phyloP scores from a whole-genome alignment of 1,140 invertebrate species.

The Drosophila gunungcola region DNA sequence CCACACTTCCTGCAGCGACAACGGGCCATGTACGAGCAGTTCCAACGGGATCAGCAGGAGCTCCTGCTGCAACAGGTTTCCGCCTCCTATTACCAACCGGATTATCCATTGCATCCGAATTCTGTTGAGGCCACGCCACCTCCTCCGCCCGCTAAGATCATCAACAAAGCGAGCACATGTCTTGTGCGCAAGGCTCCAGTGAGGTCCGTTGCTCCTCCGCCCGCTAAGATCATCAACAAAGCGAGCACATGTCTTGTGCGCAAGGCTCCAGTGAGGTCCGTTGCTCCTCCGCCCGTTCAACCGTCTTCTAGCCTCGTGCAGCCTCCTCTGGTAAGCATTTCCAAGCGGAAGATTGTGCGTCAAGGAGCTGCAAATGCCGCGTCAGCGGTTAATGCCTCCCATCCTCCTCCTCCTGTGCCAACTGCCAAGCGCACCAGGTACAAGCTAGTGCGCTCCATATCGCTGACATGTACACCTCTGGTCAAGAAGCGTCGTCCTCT shows the following conservation, averaged over 20 bases:
- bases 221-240: slow-evolving; percentile 73
- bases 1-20: slow-evolving; percentile 66
- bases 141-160: slow-evolving; percentile 65
- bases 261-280: slow-evolving; percentile 31
- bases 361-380: slow-evolving; percentile 27
- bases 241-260: slow-evolving; percentile 71
- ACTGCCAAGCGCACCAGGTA: slow-evolving; percentile 60
- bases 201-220: not conserved
- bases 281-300: not conserved
- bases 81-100: slow-evolving; percentile 2
- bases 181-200: slow-evolving; percentile 60
- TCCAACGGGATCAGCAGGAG: slow-evolving; percentile 20
- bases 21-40: slow-evolving; percentile 36
- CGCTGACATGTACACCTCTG: slow-evolving; percentile 51
- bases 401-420: not conserved
- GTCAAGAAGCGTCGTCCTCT: slow-evolving; percentile 50
- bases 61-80: slow-evolving; percentile 32
- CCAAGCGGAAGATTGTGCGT: slow-evolving; percentile 69
- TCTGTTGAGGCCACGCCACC: slow-evolving; percentile 17
- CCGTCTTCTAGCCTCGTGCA: slow-evolving; percentile 6
- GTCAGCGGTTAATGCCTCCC: not conserved
- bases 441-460: slow-evolving; percentile 68
- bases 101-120: not conserved
- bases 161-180: slow-evolving; percentile 72
- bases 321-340: slow-evolving; percentile 63